Base-by-base conservation (phyloP, 2,888 invertebrate genomes). In the Thymelicus lineola region DNA sequence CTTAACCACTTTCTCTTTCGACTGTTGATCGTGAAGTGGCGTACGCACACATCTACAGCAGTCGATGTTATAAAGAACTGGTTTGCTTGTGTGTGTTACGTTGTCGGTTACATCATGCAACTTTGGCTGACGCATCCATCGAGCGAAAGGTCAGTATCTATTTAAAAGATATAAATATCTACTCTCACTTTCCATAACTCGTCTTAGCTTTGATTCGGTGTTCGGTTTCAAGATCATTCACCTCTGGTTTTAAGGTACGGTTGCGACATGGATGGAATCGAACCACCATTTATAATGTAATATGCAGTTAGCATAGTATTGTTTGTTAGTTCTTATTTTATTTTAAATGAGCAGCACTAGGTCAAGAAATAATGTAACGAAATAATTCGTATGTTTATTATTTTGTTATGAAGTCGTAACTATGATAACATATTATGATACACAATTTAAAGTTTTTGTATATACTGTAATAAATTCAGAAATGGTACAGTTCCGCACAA, bases 1-100 rank as follows among this genome's bases (percentile, higher is more conserved):
- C 84, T 83, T 80, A 86, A 83, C 84, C 83, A 88, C 92, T 93
- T 93, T 93, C 93, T 90, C 92, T 92, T 91, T 93, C 91, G 86
- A 87, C 86, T 83, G 81, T 77, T 76, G 77, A 77, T 78, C 80
- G 80, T 80, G 76, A 74, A 74, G 76, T 72, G 74, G 74, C 79
- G 74, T 77, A 80, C 75, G 79, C 80, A 83, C 84, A 80, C 84
- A 73, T 28, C 66, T 60, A 70, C 69, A 74, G 74, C 65, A 69
- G 46, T 73, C 71, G 74, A 42, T 42, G 69, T 17, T 59, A 70
- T 73, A 70, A 73, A 66, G 67, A 72, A 74, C 69, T 71, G 72
- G 59, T 59, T 63, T 73, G 69, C 66, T 62, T 74, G 75, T 77
- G 72, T 76, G 75, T 74, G 75, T 75, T 68, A 76, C 80, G 82